Evolutionary conservation across 1,140 invertebrate genomes (phyloP).

Genomic region (Megathymus violae): DNA sequence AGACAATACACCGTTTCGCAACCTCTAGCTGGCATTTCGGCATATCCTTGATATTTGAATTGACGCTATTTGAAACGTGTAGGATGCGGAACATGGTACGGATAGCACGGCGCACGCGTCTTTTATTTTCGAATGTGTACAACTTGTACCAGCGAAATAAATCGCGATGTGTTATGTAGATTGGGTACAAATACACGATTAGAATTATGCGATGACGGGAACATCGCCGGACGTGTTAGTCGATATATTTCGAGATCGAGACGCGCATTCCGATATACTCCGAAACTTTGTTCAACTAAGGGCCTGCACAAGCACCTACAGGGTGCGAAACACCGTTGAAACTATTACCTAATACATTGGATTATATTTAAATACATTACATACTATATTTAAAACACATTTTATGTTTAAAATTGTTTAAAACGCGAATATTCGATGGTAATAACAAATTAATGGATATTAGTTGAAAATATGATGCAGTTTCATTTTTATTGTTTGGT

Average conservation of each 20-base stretch:
- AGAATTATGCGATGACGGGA: slow-evolving; percentile 15
- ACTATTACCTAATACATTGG: too few relatives aligned
- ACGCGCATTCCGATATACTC: slow-evolving; percentile 2
- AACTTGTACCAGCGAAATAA: neutral
- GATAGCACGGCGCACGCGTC: slow-evolving; percentile 41
- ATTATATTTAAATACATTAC: too few relatives aligned
- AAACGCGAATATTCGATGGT: too few relatives aligned
- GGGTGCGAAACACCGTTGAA: too few relatives aligned
- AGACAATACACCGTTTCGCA: slow-evolving; percentile 66
- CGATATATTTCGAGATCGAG: slow-evolving; percentile 17
- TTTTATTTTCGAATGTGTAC: slow-evolving; percentile 27
- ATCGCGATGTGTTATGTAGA: slow-evolving; percentile 11
- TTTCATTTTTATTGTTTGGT: too few relatives aligned
- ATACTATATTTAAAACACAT: too few relatives aligned
- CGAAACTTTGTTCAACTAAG: slow-evolving; percentile 1
- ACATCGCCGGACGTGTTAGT: slow-evolving; percentile 16
- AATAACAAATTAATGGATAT: too few relatives aligned
- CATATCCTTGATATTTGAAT: slow-evolving; percentile 80
- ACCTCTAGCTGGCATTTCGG: slow-evolving; percentile 69
- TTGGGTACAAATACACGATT: slow-evolving; percentile 27
- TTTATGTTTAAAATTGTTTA: too few relatives aligned
- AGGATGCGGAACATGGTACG: slow-evolving; percentile 60
- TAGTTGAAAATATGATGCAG: too few relatives aligned
- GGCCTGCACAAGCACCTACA: neutral
- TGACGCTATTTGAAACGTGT: slow-evolving; percentile 59